Percentiles rank a stretch among this genome's conserved stretches.
These are phyloP conservation scores for Papilio polyxenes DNA, from an alignment of 1,140 invertebrate species.

Conservation along the genomic window DNA sequence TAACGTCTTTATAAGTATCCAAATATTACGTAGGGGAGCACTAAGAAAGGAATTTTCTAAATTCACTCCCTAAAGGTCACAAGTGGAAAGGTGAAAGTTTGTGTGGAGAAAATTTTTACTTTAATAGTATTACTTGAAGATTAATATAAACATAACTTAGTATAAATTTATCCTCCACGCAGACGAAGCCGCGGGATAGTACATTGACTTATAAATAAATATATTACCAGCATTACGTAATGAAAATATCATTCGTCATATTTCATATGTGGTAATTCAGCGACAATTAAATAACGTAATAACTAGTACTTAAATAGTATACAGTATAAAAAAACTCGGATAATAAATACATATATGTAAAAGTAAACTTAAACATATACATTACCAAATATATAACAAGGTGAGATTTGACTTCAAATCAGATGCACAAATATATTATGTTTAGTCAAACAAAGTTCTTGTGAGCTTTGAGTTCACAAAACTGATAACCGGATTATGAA, in stretches of 20 bases:
- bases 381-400: slow-evolving; percentile 4
- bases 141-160: too few relatives aligned
- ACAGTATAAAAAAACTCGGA: not conserved
- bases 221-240: not conserved
- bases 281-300: not conserved
- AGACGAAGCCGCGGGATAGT: too few relatives aligned
- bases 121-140: too few relatives aligned
- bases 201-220: not conserved
- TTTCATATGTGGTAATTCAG: not conserved
- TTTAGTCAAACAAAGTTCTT: not conserved
- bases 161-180: too few relatives aligned
- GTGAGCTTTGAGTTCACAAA: not conserved
- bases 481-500: not conserved
- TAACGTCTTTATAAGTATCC: not conserved
- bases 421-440: not conserved
- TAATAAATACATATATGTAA: not conserved
- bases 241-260: not conserved
- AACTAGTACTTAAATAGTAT: not conserved
- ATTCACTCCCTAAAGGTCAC: not conserved
- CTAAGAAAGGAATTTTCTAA: not conserved
- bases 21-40: not conserved
- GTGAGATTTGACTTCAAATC: not conserved
- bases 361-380: not conserved
- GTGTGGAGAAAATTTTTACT: too few relatives aligned
- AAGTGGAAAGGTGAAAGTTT: not conserved